Conservation (phyloP, 2,113 vertebrate genomes). For the Irena cyanogastra region DNA sequence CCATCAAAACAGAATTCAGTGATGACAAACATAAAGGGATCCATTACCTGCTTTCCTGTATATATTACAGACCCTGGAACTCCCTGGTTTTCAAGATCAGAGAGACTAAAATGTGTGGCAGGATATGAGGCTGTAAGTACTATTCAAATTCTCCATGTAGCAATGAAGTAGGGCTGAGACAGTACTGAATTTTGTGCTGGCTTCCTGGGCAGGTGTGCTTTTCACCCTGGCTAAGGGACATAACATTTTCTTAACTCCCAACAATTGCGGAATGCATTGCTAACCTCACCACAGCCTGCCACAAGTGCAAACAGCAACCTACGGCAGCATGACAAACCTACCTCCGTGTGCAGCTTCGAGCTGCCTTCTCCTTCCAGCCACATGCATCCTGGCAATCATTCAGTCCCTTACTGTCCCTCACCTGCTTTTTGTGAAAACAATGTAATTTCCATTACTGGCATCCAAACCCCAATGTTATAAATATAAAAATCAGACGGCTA, state of each 20-base stretch:
- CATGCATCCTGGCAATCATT: slow-evolving; percentile 51
- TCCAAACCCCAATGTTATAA: slow-evolving; percentile 32
- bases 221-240: not conserved
- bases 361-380: slow-evolving; percentile 1
- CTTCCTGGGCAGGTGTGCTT: slow-evolving; percentile 54
- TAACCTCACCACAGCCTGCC: slow-evolving; percentile 51
- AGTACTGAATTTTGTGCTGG: not conserved
- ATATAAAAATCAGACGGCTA: slow-evolving; percentile 54
- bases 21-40: slow-evolving; percentile 36
- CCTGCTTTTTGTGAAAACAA: slow-evolving; percentile 61
- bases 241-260: slow-evolving; percentile 35
- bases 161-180: not conserved
- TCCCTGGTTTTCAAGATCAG: slow-evolving; percentile 38
- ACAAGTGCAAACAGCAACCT: slow-evolving; percentile 3
- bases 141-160: slow-evolving; percentile 18
- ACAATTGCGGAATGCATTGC: slow-evolving; percentile 37
- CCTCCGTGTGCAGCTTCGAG: not conserved
- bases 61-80: slow-evolving; percentile 14
- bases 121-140: not conserved
- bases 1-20: slow-evolving; percentile 1
- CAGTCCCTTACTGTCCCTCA: slow-evolving; percentile 51
- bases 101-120: not conserved
- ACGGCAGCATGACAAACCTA: slow-evolving; percentile 9
- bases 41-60: slow-evolving; percentile 15
- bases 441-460: slow-evolving; percentile 55